Evolutionary conservation across 2,888 invertebrate species (phyloP).

Genomic region (Pristionchus maxplancki): DNA sequence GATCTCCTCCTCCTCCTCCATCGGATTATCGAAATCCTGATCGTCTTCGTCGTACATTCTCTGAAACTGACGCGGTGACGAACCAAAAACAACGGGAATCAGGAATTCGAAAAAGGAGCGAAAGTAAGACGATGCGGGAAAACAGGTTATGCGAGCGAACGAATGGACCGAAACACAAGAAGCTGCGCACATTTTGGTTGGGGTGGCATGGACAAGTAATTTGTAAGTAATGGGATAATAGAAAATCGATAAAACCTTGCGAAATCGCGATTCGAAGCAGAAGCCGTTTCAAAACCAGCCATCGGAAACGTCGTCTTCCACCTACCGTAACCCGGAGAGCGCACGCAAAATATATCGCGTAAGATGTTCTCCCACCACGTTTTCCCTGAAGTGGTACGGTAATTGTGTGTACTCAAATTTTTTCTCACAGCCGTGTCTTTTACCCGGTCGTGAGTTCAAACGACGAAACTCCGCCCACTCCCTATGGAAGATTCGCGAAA

Average conservation of each 20-base stretch:
- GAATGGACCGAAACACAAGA: too few relatives aligned
- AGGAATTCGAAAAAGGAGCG: background rate
- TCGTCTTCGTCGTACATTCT: slow-evolving; percentile 64
- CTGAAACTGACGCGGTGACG: background rate
- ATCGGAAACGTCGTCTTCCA: background rate
- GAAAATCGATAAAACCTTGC: background rate
- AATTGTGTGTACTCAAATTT: too few relatives aligned
- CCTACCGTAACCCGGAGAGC: background rate
- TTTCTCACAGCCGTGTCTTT: too few relatives aligned
- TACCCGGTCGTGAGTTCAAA: slow-evolving; percentile 48
- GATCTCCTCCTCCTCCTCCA: slow-evolving; percentile 86
- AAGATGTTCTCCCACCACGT: background rate
- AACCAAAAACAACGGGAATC: background rate
- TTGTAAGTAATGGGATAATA: background rate
- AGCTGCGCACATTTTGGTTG: background rate
- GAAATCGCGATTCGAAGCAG: background rate
- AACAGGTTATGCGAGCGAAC: background rate
- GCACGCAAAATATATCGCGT: background rate
- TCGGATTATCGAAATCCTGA: slow-evolving; percentile 57
- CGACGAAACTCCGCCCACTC: background rate
- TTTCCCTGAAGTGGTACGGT: background rate
- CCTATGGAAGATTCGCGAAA: slow-evolving; percentile 36
- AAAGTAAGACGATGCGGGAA: background rate
- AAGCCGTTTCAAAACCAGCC: background rate
- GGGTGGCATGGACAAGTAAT: background rate